Conservation (phyloP, 2,113 vertebrate genomes). For the Acrocephalus arundinaceus region DNA sequence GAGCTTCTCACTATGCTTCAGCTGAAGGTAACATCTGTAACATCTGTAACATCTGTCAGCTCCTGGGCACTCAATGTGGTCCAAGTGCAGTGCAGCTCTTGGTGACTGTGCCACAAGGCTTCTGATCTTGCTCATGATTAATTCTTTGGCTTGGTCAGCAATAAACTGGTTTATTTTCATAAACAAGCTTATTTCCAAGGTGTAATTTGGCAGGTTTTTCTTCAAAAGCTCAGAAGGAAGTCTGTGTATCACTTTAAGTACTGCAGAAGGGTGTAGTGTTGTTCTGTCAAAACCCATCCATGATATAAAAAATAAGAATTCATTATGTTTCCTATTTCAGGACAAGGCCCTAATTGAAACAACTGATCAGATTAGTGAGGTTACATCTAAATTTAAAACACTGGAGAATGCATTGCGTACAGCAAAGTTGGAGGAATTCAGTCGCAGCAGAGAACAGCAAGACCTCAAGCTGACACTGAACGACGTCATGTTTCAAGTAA, state of each 20-base stretch:
- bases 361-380: slow-evolving; percentile 76
- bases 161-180: neutral
- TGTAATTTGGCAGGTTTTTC: neutral
- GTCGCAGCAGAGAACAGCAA: slow-evolving; percentile 74
- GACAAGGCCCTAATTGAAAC: slow-evolving; percentile 83
- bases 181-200: neutral
- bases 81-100: neutral
- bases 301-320: neutral
- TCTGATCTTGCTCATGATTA: neutral
- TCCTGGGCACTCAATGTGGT: neutral
- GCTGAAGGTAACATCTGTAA: slow-evolving; percentile 83
- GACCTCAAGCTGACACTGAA: slow-evolving; percentile 74
- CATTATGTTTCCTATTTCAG: slow-evolving; percentile 51
- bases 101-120: neutral
- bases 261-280: neutral
- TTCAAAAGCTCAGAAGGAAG: neutral
- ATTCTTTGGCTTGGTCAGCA: neutral
- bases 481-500: slow-evolving; percentile 68
- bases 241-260: neutral
- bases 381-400: slow-evolving; percentile 74
- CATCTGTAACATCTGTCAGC: neutral
- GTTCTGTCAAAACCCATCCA: neutral
- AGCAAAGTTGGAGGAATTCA: slow-evolving; percentile 66
- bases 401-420: slow-evolving; percentile 70
- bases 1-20: slow-evolving; percentile 85